Evolutionary conservation across 2,888 invertebrate genomes (phyloP), one percentile per base, ranked within the genome.

Genomic region (Platypus cylindrus): DNA sequence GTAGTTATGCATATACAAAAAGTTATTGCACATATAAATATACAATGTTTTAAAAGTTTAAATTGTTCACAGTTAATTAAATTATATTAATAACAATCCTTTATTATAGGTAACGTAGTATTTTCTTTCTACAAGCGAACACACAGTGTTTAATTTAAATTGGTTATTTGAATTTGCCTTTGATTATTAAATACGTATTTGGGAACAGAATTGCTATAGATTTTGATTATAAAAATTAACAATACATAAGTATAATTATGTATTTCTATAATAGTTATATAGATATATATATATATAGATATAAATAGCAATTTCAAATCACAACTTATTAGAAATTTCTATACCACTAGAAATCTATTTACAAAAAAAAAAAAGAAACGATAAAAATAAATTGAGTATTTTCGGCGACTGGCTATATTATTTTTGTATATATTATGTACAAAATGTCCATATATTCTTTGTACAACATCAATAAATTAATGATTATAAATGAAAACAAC

Each of bases 11-110:
- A n/a, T n/a, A n/a, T n/a, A n/a, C n/a, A 60, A 58, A 60, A 51
- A 56, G 55, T 62, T 63, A 62, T 63, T 63, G 61, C 62, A 63
- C 62, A 62, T 60, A 56, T 51, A 57, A 58, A 58, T 58, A 56
- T 58, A 60, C 56, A 57, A 45, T 48, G 44, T 44, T 44, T 34
- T 38, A 29, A 17, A 25, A 33, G 17, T 30, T 30, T 30, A 34
- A 28, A 43, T 30, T 18, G 18, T 37, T 37, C 33, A 33, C 37
- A 37, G 33, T 37, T n/a, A n/a, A n/a, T n/a, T n/a, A 29, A 29
- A 24, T 23, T 34, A 37, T 34, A 34, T 15, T 30, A 30, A 34
- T 34, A 29, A 37, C 29, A 28, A 34, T 16, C 25, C 29, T 37
- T 33, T 30, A 25, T 35, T 17, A 30, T 36, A 33, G 39, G 39